These are phyloP conservation scores for Teleiodes luculella DNA, from an alignment of 2,888 invertebrate genomes.

Conservation along the genomic window DNA sequence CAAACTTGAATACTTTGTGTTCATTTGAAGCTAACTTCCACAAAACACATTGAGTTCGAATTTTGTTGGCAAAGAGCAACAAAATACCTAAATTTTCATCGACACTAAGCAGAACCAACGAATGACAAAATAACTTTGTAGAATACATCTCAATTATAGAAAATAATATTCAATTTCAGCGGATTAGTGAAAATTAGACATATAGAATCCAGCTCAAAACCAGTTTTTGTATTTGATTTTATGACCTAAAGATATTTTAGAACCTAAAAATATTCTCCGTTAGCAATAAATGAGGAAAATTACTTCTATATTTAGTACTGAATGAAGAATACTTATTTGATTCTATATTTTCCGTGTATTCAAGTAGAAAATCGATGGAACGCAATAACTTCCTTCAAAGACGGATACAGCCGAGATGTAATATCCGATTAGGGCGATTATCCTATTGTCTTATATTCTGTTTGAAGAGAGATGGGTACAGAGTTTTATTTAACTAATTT, in stretches of 20 bases:
- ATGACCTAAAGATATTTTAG: too few species aligned
- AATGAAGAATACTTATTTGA: not conserved
- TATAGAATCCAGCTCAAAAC: too few species aligned
- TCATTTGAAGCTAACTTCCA: not conserved
- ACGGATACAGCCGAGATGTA: not conserved
- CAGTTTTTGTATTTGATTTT: too few species aligned
- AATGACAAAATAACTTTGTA: too few species aligned
- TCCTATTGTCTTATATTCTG: not conserved
- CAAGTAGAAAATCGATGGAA: not conserved
- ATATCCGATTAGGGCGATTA: not conserved
- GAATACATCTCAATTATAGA: too few species aligned
- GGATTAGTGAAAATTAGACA: too few species aligned
- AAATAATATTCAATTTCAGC: too few species aligned
- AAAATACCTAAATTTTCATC: too few species aligned
- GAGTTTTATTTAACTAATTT: too few species aligned
- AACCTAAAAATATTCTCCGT: too few species aligned
- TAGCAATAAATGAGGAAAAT: not conserved
- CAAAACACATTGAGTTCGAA: not conserved
- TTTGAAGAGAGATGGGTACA: not conserved
- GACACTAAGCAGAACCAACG: too few species aligned
- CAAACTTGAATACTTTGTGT: not conserved
- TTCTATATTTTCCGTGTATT: not conserved
- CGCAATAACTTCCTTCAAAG: constrained; percentile 1
- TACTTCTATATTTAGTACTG: not conserved
- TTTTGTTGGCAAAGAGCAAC: not conserved